Conservation (phyloP, 2,113 vertebrate species). For the Pelecanus crispus region DNA sequence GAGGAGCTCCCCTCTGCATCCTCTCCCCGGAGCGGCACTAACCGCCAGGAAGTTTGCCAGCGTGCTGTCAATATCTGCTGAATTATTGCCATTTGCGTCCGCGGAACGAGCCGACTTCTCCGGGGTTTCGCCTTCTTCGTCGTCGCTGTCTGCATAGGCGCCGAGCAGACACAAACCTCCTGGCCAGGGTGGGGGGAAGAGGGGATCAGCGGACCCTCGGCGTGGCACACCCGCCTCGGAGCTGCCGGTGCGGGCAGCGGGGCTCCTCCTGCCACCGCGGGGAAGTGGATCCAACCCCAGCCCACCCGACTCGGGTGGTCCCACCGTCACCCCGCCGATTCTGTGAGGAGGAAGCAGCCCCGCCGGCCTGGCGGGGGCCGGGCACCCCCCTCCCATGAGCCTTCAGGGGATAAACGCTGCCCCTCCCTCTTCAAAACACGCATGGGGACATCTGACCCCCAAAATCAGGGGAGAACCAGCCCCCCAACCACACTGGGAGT, state of each 20-base stretch:
- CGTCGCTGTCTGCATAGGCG: slow-evolving; percentile 94
- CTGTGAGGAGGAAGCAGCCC: neutral
- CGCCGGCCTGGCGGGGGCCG: rapidly evolving
- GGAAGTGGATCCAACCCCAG: neutral
- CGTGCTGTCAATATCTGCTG: slow-evolving; percentile 92
- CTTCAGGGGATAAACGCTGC: rapidly evolving
- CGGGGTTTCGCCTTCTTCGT: slow-evolving; percentile 75
- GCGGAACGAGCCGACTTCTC: slow-evolving; percentile 50
- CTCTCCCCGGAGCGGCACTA: neutral
- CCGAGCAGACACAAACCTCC: slow-evolving; percentile 93
- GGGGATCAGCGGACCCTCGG: neutral
- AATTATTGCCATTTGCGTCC: slow-evolving; percentile 75
- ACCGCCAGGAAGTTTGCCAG: slow-evolving; percentile 96
- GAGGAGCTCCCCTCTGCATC: rapidly evolving
- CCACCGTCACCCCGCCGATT: rapidly evolving
- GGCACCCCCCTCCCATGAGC: rapidly evolving
- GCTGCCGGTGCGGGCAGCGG: neutral
- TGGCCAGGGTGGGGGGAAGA: slow-evolving; percentile 37
- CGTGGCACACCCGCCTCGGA: neutral
- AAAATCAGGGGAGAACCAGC: neutral
- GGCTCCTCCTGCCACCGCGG: rapidly evolving
- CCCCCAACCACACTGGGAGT: rapidly evolving
- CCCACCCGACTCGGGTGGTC: rapidly evolving
- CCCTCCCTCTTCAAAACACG: neutral
- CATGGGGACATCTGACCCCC: rapidly evolving